Percentiles rank a stretch among this genome's conserved stretches.
Conservation (phyloP, 2,888 invertebrate genomes). For the Nematopogon swammerdamellus region DNA sequence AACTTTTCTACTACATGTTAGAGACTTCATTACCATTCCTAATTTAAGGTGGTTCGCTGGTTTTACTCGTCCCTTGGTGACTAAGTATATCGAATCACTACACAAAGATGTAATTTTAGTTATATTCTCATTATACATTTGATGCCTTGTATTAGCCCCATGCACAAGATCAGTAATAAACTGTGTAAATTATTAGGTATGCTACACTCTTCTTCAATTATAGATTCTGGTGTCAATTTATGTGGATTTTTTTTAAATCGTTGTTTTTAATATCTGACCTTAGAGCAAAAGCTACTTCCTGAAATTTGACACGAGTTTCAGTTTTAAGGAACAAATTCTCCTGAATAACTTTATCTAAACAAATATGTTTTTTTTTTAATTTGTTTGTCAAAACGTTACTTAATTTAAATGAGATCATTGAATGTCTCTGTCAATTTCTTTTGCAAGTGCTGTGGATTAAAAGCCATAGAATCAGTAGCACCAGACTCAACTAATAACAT, state of each 20-base stretch:
- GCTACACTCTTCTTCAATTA: neutral
- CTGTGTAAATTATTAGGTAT: neutral
- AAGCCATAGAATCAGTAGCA: no score
- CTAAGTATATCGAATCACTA: neutral
- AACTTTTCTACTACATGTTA: neutral
- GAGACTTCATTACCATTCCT: neutral
- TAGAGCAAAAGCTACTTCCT: no score
- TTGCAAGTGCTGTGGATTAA: no score
- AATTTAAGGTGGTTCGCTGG: neutral
- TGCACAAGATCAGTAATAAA: conserved; percentile 11
- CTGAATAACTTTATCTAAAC: no score
- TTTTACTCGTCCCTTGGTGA: neutral
- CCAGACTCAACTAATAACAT: no score
- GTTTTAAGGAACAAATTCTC: neutral
- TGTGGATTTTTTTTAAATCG: neutral
- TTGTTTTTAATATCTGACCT: no score
- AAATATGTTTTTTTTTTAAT: no score
- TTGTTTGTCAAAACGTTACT: no score
- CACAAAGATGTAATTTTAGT: neutral
- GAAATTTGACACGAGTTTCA: neutral
- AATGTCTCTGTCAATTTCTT: no score
- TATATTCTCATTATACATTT: neutral
- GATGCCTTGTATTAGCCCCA: neutral
- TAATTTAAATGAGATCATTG: no score
- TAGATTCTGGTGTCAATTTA: neutral